Conservation (phyloP, 2,888 invertebrate genomes). For the Polydrusus cervinus region DNA sequence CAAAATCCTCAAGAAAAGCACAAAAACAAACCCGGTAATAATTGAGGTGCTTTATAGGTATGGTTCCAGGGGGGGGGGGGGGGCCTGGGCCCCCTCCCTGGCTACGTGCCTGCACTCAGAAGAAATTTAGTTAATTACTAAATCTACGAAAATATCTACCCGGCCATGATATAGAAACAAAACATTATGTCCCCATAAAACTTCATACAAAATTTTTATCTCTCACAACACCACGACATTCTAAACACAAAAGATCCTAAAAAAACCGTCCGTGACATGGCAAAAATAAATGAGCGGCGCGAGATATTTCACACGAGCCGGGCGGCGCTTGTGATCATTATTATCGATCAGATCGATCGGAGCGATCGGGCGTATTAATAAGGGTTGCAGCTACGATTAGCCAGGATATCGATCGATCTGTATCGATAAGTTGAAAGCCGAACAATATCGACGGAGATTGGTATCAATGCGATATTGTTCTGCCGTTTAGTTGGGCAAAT, state of each 20-base stretch:
- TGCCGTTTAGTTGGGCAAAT: constrained; percentile 29
- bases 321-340: constrained; percentile 57
- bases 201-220: not conserved
- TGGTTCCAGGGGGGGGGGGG: no score
- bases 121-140: no score
- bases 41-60: no score
- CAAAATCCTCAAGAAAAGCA: no score
- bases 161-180: no score
- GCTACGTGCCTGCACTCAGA: no score
- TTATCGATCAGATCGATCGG: constrained; percentile 47
- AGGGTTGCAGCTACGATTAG: constrained; percentile 51
- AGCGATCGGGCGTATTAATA: constrained; percentile 43
- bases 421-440: constrained; percentile 40
- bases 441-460: constrained; percentile 41
- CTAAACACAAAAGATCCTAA: constrained; percentile 20
- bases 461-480: constrained; percentile 28
- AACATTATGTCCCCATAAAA: no score
- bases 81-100: no score
- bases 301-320: constrained; percentile 66
- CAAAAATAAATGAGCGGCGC: constrained; percentile 44
- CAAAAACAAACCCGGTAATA: no score
- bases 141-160: no score
- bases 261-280: constrained; percentile 23
- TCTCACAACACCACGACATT: constrained; percentile 8
- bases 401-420: constrained; percentile 45